Conservation (phyloP, 2,113 vertebrate species). For the Protobothrops flavoviridis region DNA sequence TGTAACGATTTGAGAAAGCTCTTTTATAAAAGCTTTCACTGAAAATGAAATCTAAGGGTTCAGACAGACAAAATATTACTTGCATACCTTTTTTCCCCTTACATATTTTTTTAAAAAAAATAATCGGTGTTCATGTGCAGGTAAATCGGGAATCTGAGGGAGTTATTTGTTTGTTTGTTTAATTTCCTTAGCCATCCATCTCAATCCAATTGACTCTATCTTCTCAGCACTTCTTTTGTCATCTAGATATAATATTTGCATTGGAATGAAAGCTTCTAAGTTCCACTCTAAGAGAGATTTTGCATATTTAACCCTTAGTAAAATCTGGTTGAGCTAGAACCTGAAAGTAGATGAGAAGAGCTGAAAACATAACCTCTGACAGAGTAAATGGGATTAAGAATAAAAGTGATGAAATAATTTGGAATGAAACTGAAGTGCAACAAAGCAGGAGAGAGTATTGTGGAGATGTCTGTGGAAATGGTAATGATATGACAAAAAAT, state of each 20-base stretch:
- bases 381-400: background rate
- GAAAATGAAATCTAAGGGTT: background rate
- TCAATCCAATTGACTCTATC: background rate
- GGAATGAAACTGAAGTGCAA: background rate
- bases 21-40: background rate
- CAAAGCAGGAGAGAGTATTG: background rate
- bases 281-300: background rate
- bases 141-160: background rate
- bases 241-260: background rate
- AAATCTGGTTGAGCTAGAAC: background rate
- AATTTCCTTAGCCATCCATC: background rate
- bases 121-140: background rate
- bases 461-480: background rate
- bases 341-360: background rate
- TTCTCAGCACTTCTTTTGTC: background rate
- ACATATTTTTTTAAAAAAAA: too few species aligned
- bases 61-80: background rate
- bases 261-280: background rate
- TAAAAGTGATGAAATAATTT: background rate
- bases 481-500: background rate
- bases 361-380: background rate
- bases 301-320: background rate
- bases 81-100: background rate
- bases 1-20: background rate
- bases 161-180: background rate